phyloP scores from a whole-genome alignment of 2,888 invertebrate genomes.

The Ophion slaviceki region DNA sequence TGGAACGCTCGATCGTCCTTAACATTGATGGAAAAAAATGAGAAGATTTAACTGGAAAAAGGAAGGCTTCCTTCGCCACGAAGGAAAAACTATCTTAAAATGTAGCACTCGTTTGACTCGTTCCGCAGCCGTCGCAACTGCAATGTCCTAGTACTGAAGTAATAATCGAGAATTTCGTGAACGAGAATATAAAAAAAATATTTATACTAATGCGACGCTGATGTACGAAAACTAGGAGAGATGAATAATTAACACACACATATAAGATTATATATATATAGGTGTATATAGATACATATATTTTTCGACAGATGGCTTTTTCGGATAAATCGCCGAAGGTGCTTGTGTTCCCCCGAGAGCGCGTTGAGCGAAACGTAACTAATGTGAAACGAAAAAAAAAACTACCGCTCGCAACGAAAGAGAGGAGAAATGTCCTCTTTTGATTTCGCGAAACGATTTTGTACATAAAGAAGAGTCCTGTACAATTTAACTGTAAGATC shows the following conservation, averaged over 20 bases:
- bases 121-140: conserved; percentile 19
- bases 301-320: conserved; percentile 64
- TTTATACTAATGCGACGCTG: conserved; percentile 57
- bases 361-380: conserved; percentile 34
- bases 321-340: conserved; percentile 59
- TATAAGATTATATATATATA: conserved; percentile 36
- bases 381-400: conserved; percentile 20
- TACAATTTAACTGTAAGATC: conserved; percentile 33
- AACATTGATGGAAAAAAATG: background rate
- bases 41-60: background rate
- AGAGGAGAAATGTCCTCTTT: conserved; percentile 7
- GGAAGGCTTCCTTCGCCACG: background rate
- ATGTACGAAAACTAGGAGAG: conserved; percentile 39
- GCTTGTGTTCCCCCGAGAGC: conserved; percentile 47
- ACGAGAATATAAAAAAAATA: conserved; percentile 22
- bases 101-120: background rate
- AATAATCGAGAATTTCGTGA: conserved; percentile 36
- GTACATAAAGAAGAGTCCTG: conserved; percentile 43
- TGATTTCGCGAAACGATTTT: conserved; percentile 45
- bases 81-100: background rate
- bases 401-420: conserved; percentile 1
- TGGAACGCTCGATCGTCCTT: background rate
- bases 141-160: conserved; percentile 7
- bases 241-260: conserved; percentile 19
- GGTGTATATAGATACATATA: conserved; percentile 44